Evolutionary conservation across 2,888 invertebrate genomes (phyloP).

Genomic region (Megaustenia siamemsis): DNA sequence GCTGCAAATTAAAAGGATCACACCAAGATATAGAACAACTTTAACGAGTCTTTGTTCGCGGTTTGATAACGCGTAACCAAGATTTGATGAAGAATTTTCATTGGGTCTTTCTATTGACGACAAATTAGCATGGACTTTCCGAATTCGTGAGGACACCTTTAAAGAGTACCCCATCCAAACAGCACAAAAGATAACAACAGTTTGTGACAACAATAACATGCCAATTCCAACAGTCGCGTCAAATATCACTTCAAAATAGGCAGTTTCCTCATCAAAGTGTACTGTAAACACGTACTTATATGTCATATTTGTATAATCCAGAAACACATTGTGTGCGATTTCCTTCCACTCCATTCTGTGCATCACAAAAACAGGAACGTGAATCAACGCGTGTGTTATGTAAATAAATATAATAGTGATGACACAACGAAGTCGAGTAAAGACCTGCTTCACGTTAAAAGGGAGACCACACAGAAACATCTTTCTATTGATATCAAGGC

Average conservation of each 20-base stretch:
- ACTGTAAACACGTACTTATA: neutral
- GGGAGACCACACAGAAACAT: slow-evolving; percentile 41
- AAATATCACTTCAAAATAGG: neutral
- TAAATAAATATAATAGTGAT: slow-evolving; percentile 11
- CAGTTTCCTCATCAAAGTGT: neutral
- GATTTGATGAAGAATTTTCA: too few species aligned
- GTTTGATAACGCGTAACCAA: neutral
- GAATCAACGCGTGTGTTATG: neutral
- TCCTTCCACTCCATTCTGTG: slow-evolving; percentile 1
- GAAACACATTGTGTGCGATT: too few species aligned
- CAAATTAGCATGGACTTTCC: neutral
- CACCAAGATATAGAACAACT: neutral
- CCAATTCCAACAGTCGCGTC: neutral
- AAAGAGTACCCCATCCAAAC: neutral
- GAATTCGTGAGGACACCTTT: neutral
- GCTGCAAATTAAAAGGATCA: neutral
- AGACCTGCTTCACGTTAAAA: slow-evolving; percentile 34
- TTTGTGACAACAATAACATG: neutral
- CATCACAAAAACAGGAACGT: neutral
- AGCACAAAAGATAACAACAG: neutral
- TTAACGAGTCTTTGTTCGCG: neutral
- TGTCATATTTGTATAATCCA: neutral
- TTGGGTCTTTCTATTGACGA: too few species aligned
- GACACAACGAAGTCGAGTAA: slow-evolving; percentile 21
- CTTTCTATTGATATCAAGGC: slow-evolving; percentile 32